Conservation (phyloP, 2,888 invertebrate species). For the Spatulosminthurus flaviceps region DNA sequence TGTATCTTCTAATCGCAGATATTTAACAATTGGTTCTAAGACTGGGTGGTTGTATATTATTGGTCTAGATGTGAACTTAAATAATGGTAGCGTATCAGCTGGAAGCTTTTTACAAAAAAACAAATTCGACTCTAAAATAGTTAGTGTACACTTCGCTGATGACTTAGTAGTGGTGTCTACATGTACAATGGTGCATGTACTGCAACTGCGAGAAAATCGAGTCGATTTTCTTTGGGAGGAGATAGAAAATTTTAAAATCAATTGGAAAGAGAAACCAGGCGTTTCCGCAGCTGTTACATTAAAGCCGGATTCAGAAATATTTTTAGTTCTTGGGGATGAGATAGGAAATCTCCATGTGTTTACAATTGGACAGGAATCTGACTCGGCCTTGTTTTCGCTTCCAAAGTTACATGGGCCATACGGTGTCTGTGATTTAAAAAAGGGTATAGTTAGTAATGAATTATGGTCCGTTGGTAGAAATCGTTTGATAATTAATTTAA, state of each 20-base stretch:
- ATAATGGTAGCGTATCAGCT: too few relatives aligned
- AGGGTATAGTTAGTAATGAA: not conserved
- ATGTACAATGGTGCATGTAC: not conserved
- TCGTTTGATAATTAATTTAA: conserved; percentile 26
- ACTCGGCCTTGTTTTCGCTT: conserved; percentile 1
- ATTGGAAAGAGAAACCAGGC: conserved; percentile 44
- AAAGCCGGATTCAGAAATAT: not conserved
- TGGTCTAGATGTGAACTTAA: not conserved
- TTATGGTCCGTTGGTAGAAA: conserved; percentile 39
- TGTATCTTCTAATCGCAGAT: not conserved
- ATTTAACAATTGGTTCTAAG: conserved; percentile 28
- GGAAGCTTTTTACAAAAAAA: not conserved
- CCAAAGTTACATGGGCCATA: conserved; percentile 34
- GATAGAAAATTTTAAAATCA: not conserved
- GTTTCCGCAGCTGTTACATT: not conserved
- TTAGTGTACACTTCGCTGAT: conserved; percentile 22
- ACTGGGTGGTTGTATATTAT: conserved; percentile 25
- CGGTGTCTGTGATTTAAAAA: conserved; percentile 37
- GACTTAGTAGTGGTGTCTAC: not conserved
- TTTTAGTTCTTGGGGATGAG: conserved; percentile 35
- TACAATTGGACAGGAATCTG: not conserved
- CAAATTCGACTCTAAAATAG: conserved; percentile 34
- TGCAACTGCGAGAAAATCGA: not conserved
- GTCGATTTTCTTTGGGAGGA: not conserved
- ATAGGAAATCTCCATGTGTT: conserved; percentile 30